phyloP scores from a whole-genome alignment of 2,888 invertebrate genomes.

The Muschampia plurimacula region DNA sequence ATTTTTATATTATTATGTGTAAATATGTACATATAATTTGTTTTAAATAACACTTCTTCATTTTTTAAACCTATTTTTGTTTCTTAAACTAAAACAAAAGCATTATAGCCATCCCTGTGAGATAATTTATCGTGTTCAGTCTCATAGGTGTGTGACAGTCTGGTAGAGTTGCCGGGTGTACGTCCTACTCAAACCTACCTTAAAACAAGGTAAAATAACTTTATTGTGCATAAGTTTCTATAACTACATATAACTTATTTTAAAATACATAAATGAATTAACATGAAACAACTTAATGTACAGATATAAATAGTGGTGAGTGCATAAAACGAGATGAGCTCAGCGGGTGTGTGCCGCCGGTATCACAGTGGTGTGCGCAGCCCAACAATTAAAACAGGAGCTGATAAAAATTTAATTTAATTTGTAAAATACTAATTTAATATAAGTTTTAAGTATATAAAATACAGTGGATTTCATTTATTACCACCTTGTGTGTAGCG shows the following conservation, averaged over 20 bases:
- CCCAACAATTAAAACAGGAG: not conserved
- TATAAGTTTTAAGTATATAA: too few relatives aligned
- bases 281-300: slow-evolving; percentile 4
- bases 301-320: slow-evolving; percentile 5
- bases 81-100: too few relatives aligned
- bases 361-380: not conserved
- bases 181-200: not conserved
- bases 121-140: not conserved
- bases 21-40: too few relatives aligned
- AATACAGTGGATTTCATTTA: too few relatives aligned
- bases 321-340: not conserved
- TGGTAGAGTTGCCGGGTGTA: not conserved
- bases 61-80: too few relatives aligned
- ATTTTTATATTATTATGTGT: too few relatives aligned
- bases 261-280: not conserved
- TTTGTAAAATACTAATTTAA: too few relatives aligned
- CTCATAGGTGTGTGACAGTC: not conserved
- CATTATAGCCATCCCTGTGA: not conserved
- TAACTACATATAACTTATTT: slow-evolving; percentile 9
- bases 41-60: too few relatives aligned
- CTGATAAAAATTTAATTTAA: not conserved
- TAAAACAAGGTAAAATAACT: slow-evolving; percentile 15
- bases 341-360: not conserved
- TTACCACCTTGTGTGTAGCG: too few relatives aligned
- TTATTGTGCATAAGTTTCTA: slow-evolving; percentile 22